phyloP scores from a whole-genome alignment of 2,797 vertebrate species.

The Carduelis carduelis region DNA sequence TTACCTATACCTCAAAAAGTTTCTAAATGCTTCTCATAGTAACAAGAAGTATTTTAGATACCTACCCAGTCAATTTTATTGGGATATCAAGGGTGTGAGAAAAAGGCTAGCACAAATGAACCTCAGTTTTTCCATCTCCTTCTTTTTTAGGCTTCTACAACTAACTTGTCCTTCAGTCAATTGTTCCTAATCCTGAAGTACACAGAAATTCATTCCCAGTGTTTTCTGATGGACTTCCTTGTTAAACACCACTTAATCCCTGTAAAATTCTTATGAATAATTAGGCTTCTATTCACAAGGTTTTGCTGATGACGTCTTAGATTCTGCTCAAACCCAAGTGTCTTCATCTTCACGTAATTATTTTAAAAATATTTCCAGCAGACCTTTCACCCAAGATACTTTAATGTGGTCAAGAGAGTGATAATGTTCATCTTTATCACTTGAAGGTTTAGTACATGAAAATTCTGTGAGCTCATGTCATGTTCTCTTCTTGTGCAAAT shows the following conservation, averaged over 20 bases:
- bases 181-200: slow-evolving; percentile 28
- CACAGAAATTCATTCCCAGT: background rate
- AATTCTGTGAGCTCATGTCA: background rate
- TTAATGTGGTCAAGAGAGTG: background rate
- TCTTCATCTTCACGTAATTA: background rate
- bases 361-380: slow-evolving; percentile 6
- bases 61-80: background rate
- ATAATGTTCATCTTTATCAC: background rate
- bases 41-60: background rate
- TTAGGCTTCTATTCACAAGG: background rate
- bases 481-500: background rate
- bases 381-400: background rate
- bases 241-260: slow-evolving; percentile 18
- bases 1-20: background rate
- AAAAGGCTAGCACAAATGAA: background rate
- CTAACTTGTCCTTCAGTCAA: background rate
- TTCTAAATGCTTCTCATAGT: background rate
- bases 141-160: background rate
- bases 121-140: background rate
- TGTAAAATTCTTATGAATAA: slow-evolving; percentile 27
- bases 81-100: background rate
- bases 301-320: background rate
- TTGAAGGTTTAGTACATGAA: background rate
- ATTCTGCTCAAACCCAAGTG: background rate
- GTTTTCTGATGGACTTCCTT: slow-evolving; percentile 16